Base-by-base conservation (phyloP, 2,797 vertebrate species). In the Pipistrellus nathusii region DNA sequence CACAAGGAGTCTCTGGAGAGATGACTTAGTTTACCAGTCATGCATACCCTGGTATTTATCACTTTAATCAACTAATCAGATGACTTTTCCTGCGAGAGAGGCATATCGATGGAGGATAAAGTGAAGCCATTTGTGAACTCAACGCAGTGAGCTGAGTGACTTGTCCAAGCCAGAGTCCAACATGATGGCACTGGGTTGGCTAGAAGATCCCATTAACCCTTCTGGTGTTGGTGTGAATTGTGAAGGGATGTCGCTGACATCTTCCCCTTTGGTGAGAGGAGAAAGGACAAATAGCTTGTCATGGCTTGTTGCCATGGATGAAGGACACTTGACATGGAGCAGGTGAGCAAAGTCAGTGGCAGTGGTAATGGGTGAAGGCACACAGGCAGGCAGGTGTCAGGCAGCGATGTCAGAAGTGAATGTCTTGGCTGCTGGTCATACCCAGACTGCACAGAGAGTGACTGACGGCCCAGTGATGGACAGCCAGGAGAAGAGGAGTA, bases 81-180 rank as follows among this genome's bases (percentile, higher is more conserved):
- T 51, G 23, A 14, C 32, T 41, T 62, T 46, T 64, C 62, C 46
- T 4, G 21, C 46, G 44, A 25, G 23, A 62, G 32, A 64, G 38
- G 23, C 15, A 3, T 23, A 35, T 38, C 1, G 8, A 0, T 9
- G 32, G 75, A 32, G 72, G 35, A 12, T 15, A 18, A 18, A 41
- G 30, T 46, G 18, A 90, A 32, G 30, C 2, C 14, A 3, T 18
- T 0, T 23, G 69, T 30, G 73, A 78, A 85, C 46, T 85, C 12
- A 6, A 3, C 32, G 13, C 18, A n/a, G 11, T 6, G 18, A 88
- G 4, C 0, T 30, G 8, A 1, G 7, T 30, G 4, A 8, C 21
- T 10, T 1, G 0, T 41, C 25, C 3, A 35, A 46, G n/a, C 35
- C 41, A 69, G 75, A 21, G 7, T 15, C 6, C 3, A 27, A 13